A percentile compares a stretch with the other conserved stretches of the same genome.
These are phyloP conservation scores for Chaitophorus viminalis DNA, from an alignment of 2,888 invertebrate genomes.

Conservation along the genomic window DNA sequence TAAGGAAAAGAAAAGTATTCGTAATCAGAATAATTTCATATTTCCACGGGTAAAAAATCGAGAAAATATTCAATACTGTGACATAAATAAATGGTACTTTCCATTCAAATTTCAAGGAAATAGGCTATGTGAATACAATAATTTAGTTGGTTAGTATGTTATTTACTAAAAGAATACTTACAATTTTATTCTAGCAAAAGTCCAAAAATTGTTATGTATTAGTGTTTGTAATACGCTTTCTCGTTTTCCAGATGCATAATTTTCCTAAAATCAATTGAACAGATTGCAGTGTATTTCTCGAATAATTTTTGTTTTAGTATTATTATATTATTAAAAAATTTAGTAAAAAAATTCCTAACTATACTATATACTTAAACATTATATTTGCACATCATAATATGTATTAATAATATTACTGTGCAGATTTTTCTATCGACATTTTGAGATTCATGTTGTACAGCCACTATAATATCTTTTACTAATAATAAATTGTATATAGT, in stretches of 20 bases:
- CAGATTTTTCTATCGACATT: background rate
- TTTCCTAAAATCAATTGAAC: constrained; percentile 11
- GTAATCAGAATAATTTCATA: no score
- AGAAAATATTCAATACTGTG: no score
- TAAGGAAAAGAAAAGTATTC: no score
- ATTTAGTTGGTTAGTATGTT: no score
- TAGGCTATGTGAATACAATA: no score
- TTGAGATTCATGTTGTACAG: background rate
- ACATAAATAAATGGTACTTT: no score
- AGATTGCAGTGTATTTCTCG: background rate
- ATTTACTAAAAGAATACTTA: background rate
- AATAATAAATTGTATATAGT: background rate
- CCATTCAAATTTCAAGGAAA: no score
- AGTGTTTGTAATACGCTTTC: background rate
- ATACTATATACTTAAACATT: no score
- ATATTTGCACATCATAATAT: no score
- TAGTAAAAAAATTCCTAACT: no score
- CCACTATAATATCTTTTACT: background rate
- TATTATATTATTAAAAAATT: background rate
- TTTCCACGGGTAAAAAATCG: no score
- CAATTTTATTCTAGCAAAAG: background rate
- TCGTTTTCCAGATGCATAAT: background rate
- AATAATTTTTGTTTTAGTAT: background rate
- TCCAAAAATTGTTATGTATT: background rate
- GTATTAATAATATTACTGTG: background rate